Conservation (phyloP, 2,888 invertebrate species). For the Emmelina monodactyla region DNA sequence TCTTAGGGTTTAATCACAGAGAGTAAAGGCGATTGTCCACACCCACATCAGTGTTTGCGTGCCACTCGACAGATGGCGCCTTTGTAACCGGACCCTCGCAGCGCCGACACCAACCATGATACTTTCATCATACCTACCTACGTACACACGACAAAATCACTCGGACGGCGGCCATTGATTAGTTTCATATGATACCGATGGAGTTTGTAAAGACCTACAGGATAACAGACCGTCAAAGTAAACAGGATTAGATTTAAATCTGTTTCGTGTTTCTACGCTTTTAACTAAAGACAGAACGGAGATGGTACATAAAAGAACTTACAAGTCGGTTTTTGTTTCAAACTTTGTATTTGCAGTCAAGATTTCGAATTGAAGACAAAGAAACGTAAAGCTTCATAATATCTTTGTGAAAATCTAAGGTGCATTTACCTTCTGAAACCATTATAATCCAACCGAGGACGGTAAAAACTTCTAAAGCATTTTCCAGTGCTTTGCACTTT, state of each 20-base stretch:
- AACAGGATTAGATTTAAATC: conserved; percentile 1
- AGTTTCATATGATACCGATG: conserved; percentile 17
- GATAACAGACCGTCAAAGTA: conserved; percentile 3
- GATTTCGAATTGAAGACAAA: conserved; percentile 1
- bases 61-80: conserved; percentile 48
- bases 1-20: conserved; percentile 61
- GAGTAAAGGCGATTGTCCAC: conserved; percentile 56
- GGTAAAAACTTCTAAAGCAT: conserved; percentile 23
- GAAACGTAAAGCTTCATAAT: not conserved
- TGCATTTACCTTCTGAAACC: conserved; percentile 9
- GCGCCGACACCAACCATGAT: conserved; percentile 36
- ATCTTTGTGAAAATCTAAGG: conserved; percentile 1
- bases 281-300: not conserved
- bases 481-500: conserved; percentile 27
- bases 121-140: conserved; percentile 39
- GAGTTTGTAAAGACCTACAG: conserved; percentile 2
- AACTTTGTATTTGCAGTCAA: not conserved
- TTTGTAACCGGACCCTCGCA: conserved; percentile 50
- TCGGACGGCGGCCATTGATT: conserved; percentile 7
- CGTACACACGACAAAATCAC: too few species aligned
- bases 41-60: conserved; percentile 48
- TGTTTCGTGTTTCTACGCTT: too few species aligned
- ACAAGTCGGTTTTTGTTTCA: too few species aligned
- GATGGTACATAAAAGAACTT: too few species aligned
- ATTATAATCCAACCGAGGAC: conserved; percentile 17